Conservation (phyloP, 2,888 invertebrate species). For the Erebia epiphron region DNA sequence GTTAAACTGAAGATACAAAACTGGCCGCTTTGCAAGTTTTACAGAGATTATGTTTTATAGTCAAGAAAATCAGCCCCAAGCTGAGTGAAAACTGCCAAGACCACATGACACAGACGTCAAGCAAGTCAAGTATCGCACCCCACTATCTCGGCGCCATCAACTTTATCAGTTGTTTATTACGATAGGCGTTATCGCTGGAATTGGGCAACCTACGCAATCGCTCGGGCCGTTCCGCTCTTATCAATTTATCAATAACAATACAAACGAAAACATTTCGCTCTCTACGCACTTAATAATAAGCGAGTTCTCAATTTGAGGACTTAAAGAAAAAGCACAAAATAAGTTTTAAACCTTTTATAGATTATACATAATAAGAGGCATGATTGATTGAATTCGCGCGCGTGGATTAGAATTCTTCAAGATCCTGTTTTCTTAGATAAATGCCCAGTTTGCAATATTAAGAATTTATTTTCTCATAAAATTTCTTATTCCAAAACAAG, state of each 20-base stretch:
- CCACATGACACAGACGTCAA: slow-evolving; percentile 11
- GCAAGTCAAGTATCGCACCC: slow-evolving; percentile 14
- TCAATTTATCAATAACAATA: slow-evolving; percentile 38
- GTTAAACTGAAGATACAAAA: too few species aligned
- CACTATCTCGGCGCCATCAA: slow-evolving; percentile 64
- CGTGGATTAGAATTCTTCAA: too few species aligned
- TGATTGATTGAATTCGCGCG: too few species aligned
- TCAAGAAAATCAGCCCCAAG: background rate
- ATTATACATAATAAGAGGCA: too few species aligned
- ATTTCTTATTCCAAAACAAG: too few species aligned
- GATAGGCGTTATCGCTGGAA: slow-evolving; percentile 55
- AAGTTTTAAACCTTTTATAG: too few species aligned
- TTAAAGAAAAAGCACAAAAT: background rate
- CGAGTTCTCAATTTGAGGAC: background rate
- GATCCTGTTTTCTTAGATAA: too few species aligned
- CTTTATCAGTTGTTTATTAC: slow-evolving; percentile 64
- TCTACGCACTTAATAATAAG: slow-evolving; percentile 20
- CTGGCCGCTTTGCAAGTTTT: too few species aligned
- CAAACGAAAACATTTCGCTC: slow-evolving; percentile 28
- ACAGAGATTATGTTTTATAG: too few species aligned
- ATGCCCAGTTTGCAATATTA: too few species aligned
- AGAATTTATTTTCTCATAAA: too few species aligned
- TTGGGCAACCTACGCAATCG: slow-evolving; percentile 53
- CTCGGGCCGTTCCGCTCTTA: slow-evolving; percentile 34
- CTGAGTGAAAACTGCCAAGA: slow-evolving; percentile 7